phyloP scores from a whole-genome alignment of 2,888 invertebrate genomes.

The Aphodius sticticus region DNA sequence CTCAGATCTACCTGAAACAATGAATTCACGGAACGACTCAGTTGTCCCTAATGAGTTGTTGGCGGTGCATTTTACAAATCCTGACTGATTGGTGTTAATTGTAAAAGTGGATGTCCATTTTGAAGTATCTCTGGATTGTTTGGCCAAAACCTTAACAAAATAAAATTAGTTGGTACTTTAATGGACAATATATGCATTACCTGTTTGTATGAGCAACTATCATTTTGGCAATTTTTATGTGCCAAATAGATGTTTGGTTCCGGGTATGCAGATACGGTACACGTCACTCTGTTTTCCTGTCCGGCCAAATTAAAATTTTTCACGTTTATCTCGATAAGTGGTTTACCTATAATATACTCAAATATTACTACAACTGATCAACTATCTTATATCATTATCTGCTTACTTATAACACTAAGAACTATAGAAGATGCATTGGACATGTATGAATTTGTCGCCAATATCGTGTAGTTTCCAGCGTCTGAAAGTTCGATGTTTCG shows the following conservation, averaged over 20 bases:
- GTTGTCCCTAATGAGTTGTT: conserved; percentile 56
- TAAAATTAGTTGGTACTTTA: too few species aligned
- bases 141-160: conserved; percentile 43
- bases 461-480: conserved; percentile 67
- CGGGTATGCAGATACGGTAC: conserved; percentile 66
- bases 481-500: conserved; percentile 63
- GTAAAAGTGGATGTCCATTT: conserved; percentile 53
- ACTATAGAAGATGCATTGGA: conserved; percentile 60
- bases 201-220: conserved; percentile 49
- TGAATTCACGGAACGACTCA: conserved; percentile 39
- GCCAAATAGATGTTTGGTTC: conserved; percentile 66
- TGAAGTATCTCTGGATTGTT: conserved; percentile 41
- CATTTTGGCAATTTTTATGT: conserved; percentile 60
- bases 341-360: conserved; percentile 57
- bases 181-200: too few species aligned
- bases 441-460: conserved; percentile 61
- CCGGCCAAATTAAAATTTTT: conserved; percentile 60
- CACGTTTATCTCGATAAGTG: conserved; percentile 57
- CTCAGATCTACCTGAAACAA: conserved; percentile 45
- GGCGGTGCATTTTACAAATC: conserved; percentile 60
- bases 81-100: conserved; percentile 58
- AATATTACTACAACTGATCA: too few species aligned
- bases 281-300: conserved; percentile 59
- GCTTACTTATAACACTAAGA: conserved; percentile 58
- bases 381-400: too few species aligned